These are phyloP conservation scores for Enteromius viviparus DNA, from an alignment of 2,797 vertebrate genomes.

Conservation along the genomic window DNA sequence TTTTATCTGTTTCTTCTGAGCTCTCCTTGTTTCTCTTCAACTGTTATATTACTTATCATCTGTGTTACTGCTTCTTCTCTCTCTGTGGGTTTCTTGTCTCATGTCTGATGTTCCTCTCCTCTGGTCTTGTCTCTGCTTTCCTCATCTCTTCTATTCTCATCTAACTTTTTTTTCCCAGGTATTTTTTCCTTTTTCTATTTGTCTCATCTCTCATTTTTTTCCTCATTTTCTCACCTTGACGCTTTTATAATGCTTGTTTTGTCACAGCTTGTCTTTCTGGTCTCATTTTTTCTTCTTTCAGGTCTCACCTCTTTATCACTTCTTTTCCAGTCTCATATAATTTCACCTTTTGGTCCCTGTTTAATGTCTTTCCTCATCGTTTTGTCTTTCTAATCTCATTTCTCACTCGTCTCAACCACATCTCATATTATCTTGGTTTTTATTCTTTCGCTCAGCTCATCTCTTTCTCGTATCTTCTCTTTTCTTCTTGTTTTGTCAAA, in stretches of 20 bases:
- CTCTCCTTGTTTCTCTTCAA: neutral
- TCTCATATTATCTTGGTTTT: neutral
- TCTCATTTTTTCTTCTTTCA: neutral
- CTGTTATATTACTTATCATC: neutral
- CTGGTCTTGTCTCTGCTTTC: neutral
- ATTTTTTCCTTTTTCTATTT: neutral
- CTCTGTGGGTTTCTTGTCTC: neutral
- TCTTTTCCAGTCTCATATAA: conserved; percentile 9
- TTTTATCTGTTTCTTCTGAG: neutral
- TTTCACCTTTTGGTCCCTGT: neutral
- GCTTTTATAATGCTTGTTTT: neutral
- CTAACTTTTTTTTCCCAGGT: neutral
- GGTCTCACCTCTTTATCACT: neutral
- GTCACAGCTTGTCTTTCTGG: neutral
- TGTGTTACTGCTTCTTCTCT: neutral
- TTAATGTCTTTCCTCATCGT: neutral
- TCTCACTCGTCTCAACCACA: neutral
- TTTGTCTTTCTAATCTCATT: neutral
- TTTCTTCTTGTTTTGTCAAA: neutral
- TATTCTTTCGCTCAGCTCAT: neutral
- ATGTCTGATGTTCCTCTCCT: neutral
- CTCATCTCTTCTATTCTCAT: neutral
- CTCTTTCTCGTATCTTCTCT: no score
- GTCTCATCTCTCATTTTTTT: neutral
- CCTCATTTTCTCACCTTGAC: neutral